Base-by-base conservation (phyloP, 2,113 vertebrate genomes). In the Otis tarda region DNA sequence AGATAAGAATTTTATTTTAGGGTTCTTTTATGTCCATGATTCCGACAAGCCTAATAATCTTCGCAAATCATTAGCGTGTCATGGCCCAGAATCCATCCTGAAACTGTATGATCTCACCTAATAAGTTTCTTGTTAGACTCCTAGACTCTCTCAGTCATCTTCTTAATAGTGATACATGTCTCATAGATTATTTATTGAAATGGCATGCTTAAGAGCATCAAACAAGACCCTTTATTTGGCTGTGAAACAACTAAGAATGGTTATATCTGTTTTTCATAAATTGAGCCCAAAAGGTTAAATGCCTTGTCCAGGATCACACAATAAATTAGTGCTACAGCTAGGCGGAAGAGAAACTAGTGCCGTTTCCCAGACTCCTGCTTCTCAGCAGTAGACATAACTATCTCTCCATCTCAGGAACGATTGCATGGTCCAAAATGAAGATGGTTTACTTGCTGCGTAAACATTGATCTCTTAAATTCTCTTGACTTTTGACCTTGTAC, bases 241-340 rank as follows among this genome's bases (percentile, higher is more conserved):
- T 93, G 86, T 79, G 89, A 94, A 96, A 76, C 53, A 91, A 45
- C 45, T 82, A 61, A 65, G 67, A 82, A 76, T 50, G 18, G 23
- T 89, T 95, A 50, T 93, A 89, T 93, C 74, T 93, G 86, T 31
- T 94, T 95, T 89, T 82, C 94, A 90, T 94, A 76, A 90, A 86
- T 49, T 30, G 22, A 18, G n/a, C 55, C 80, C 31, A 73, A 71
- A 93, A 95, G 87, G 85, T 95, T 94, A 94, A 93, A 94, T 49
- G 21, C 21, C 50, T 79, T 59, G 57, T 90, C 73, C 57, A 47
- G 77, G 77, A 94, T 87, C 71, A 81, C 89, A 71, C 82, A 84
- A 81, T 93, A 83, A 95, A 93, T 94, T 83, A 93, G 50, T 87
- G 80, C 25, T 41, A 61, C 35, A 74, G 59, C 30, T 39, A 45